These are phyloP conservation scores for Drosophila anomalata DNA, from an alignment of 2,888 invertebrate genomes.

Conservation along the genomic window DNA sequence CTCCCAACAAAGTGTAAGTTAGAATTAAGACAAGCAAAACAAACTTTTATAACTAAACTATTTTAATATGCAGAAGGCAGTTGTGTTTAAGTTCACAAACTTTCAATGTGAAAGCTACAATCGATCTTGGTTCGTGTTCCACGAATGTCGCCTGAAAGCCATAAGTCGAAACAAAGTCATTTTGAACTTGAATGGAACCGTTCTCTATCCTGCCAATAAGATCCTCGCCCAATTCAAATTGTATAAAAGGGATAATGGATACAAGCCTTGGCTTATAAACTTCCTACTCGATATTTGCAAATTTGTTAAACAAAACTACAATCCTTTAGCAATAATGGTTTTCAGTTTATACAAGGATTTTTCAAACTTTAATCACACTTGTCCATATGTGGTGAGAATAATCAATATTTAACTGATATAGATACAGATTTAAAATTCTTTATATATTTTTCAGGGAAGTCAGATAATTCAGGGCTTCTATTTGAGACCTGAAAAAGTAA, in stretches of 20 bases:
- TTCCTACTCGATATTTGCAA: slow-evolving; percentile 2
- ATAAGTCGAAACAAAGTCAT: slow-evolving; percentile 9
- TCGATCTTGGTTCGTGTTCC: slow-evolving; percentile 30
- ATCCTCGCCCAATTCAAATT: background rate
- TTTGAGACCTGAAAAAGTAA: background rate
- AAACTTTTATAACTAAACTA: no score
- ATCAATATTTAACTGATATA: no score
- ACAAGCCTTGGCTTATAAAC: slow-evolving; percentile 27
- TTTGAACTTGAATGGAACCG: slow-evolving; percentile 11
- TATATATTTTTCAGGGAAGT: background rate
- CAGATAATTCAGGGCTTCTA: background rate
- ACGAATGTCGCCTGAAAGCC: slow-evolving; percentile 45
- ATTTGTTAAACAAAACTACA: background rate
- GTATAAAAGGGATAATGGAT: slow-evolving; percentile 43
- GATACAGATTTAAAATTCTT: no score
- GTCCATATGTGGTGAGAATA: slow-evolving; percentile 6
- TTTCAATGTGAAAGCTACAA: slow-evolving; percentile 14
- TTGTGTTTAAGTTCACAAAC: slow-evolving; percentile 48
- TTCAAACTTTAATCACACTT: background rate
- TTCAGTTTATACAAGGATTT: background rate
- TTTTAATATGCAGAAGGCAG: slow-evolving; percentile 23
- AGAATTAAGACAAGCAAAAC: no score
- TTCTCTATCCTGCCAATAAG: background rate
- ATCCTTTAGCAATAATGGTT: background rate
- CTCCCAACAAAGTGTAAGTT: no score